phyloP scores from a whole-genome alignment of 2,113 vertebrate species.

The Marcusenius ussheri region DNA sequence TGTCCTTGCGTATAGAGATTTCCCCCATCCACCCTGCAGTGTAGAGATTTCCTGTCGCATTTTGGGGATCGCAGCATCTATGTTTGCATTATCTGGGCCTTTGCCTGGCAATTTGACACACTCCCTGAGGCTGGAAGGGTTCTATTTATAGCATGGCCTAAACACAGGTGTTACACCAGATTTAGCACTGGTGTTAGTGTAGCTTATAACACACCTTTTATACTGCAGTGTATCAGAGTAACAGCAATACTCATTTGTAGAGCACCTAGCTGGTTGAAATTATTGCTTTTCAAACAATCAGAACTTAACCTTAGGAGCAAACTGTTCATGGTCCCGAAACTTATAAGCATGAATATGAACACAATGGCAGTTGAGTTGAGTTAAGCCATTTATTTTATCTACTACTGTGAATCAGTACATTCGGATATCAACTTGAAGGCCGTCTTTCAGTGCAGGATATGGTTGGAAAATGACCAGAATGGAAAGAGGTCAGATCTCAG shows the following conservation, averaged over 20 bases:
- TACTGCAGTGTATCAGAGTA: not conserved
- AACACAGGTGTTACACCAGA: not conserved
- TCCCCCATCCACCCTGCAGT: not conserved
- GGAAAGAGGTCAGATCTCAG: not conserved
- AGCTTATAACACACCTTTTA: not conserved
- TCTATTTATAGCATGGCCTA: not conserved
- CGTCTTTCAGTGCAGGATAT: not conserved
- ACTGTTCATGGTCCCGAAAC: not conserved
- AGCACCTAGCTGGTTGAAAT: not conserved
- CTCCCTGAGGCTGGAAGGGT: not conserved
- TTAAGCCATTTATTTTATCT: not conserved
- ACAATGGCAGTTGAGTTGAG: not conserved
- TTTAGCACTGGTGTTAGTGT: not conserved
- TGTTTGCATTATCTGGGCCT: not conserved
- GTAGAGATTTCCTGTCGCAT: not conserved
- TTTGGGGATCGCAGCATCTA: not conserved
- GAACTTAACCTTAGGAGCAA: not conserved
- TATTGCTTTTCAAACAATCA: not conserved
- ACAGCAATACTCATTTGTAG: not conserved
- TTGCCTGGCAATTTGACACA: not conserved
- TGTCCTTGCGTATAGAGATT: not conserved
- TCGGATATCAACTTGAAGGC: not conserved
- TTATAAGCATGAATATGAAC: not conserved
- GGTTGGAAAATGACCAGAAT: not conserved
- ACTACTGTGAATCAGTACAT: not conserved